Evolutionary conservation across 1,140 invertebrate species (phyloP).

Genomic region (Drosophila orosa): DNA sequence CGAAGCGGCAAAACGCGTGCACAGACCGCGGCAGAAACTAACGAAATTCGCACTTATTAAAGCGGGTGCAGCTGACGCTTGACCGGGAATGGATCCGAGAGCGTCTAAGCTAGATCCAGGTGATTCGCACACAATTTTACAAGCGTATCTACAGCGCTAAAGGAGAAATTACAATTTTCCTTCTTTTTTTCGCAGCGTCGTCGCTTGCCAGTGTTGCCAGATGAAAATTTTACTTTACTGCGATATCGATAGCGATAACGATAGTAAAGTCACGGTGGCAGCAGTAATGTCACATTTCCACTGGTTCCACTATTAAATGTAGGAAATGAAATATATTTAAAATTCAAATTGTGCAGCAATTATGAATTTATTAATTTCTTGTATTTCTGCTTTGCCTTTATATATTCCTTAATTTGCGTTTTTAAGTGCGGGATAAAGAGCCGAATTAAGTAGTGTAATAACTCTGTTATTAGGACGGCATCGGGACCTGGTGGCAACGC

Average conservation of each 20-base stretch:
- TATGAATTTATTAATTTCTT: background rate
- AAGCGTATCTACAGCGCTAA: constrained; percentile 37
- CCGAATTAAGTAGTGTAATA: background rate
- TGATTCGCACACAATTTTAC: constrained; percentile 12
- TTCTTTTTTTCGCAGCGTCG: constrained; percentile 70
- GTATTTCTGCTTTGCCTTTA: background rate
- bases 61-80: background rate
- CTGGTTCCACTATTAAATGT: too few species aligned
- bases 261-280: background rate
- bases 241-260: constrained; percentile 15
- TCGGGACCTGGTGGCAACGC: background rate
- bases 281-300: background rate
- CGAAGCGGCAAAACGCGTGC: constrained; percentile 74
- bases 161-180: constrained; percentile 18
- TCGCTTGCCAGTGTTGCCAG: too few species aligned
- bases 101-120: background rate
- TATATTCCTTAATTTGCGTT: background rate
- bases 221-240: too few species aligned
- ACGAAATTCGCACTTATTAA: constrained; percentile 8
- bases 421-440: background rate
- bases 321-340: background rate
- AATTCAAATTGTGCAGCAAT: background rate
- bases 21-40: constrained; percentile 41
- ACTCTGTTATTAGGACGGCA: background rate
- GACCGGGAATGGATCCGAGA: constrained; percentile 3